A percentile compares a stretch with the other conserved stretches of the same genome.
phyloP scores from a whole-genome alignment of 2,888 invertebrate genomes.

The Monopis laevigella region DNA sequence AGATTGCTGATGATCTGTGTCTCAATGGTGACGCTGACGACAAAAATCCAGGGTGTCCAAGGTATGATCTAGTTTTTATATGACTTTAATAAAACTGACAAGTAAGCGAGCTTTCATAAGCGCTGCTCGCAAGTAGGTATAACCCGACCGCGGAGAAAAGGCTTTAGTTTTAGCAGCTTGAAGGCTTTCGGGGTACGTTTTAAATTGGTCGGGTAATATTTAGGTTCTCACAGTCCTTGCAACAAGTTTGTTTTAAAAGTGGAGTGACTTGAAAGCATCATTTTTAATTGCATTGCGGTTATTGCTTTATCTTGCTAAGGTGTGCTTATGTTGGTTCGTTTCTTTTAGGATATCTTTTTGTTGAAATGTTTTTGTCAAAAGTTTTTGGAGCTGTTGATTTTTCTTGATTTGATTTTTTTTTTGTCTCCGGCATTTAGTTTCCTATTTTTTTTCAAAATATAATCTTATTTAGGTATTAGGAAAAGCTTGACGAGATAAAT shows the following conservation, averaged over 20 bases:
- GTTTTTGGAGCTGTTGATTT: too few relatives aligned
- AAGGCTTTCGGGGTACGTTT: background rate
- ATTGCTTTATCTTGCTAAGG: conserved; percentile 7
- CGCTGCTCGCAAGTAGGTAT: conserved; percentile 29
- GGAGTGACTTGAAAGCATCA: conserved; percentile 47
- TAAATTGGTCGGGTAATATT: conserved; percentile 6
- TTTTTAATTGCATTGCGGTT: conserved; percentile 12
- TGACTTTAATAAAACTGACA: conserved; percentile 16
- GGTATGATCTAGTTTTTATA: conserved; percentile 50
- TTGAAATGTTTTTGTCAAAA: too few relatives aligned
- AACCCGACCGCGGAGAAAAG: conserved; percentile 39
- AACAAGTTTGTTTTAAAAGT: conserved; percentile 63
- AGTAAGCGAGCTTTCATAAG: conserved; percentile 56
- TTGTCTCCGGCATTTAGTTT: too few relatives aligned
- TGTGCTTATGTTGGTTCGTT: conserved; percentile 1
- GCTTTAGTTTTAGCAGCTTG: conserved; percentile 34
- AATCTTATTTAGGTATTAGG: too few relatives aligned
- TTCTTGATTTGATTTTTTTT: too few relatives aligned
- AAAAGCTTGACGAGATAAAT: too few relatives aligned
- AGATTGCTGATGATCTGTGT: conserved; percentile 59
- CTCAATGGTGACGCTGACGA: conserved; percentile 48
- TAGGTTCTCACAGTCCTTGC: conserved; percentile 59
- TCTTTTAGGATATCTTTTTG: too few relatives aligned
- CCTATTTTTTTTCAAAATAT: too few relatives aligned
- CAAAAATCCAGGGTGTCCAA: conserved; percentile 64